These are phyloP conservation scores for Ispidina lecontei DNA, from an alignment of 2,797 vertebrate species.

Conservation along the genomic window DNA sequence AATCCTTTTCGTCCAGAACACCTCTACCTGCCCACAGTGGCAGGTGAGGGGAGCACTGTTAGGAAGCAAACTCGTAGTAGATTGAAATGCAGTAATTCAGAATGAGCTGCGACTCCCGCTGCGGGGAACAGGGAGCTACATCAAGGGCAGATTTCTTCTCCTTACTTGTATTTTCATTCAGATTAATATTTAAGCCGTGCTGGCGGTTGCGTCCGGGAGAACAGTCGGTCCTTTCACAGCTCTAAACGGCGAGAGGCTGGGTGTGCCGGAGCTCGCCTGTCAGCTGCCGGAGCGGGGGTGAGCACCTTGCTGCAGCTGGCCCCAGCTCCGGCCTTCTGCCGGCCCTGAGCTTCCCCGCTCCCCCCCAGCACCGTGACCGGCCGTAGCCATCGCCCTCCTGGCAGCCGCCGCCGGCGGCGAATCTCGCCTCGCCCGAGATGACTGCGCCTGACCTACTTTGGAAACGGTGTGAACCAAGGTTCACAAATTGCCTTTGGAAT, in stretches of 20 bases:
- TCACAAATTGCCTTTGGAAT: conserved; percentile 76
- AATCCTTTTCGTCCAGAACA: neutral
- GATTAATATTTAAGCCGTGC: conserved; percentile 74
- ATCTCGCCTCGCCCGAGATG: conserved; percentile 67
- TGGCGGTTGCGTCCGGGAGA: conserved; percentile 30
- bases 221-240: conserved; percentile 52
- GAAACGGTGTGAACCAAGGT: conserved; percentile 77
- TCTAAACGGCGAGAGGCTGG: conserved; percentile 46
- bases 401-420: conserved; percentile 56
- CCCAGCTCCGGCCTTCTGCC: neutral
- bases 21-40: neutral
- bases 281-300: conserved; percentile 44
- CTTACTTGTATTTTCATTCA: conserved; percentile 67
- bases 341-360: neutral
- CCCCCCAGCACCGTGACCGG: neutral
- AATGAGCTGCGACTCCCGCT: conserved; percentile 31
- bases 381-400: conserved; percentile 32
- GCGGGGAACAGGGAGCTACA: conserved; percentile 20
- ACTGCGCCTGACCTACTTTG: conserved; percentile 79
- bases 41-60: neutral
- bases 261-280: conserved; percentile 25
- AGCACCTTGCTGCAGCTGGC: conserved; percentile 33
- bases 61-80: neutral
- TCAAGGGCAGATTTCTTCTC: conserved; percentile 64
- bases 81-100: neutral